Evolutionary conservation across 2,797 vertebrate genomes (phyloP), one percentile per base, ranked within the genome.

Genomic region (Craterocephalus amniculus): DNA sequence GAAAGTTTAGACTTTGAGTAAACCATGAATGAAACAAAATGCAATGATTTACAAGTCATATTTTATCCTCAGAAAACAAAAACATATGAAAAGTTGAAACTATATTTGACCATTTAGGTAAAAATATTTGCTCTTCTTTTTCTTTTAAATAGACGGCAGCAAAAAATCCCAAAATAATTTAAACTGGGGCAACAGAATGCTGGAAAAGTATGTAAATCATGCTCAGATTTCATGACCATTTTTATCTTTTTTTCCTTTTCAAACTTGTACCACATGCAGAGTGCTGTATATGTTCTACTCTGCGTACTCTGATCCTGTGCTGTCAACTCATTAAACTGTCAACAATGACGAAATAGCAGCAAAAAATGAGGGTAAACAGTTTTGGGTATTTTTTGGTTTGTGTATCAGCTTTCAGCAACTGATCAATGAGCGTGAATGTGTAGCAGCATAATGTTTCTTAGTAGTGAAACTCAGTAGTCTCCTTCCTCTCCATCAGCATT

Each of bases 401-500:
- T 18, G 8, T 58, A 67, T 76, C 48, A 67, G 58, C 56, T 70
- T 22, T 26, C 55, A 67, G 24, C 58, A 61, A 58, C 54, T 0
- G 14, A 69, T 78, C 63, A n/a, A 59, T 72, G 29, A 10, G 61
- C 59, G 4, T 45, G 20, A 62, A 13, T 27, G 12, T 61, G 35
- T 54, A 26, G 67, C 49, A 55, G 67, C 4, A 31, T 58, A 16
- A 45, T 59, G 65, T 67, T 77, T 69, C 73, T 51, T 52, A 52
- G 22, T 6, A 52, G 24, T 27, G 9, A 12, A 56, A 63, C 12
- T 26, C 26, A 14, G 51, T 40, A 29, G 48, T 35, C 6, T 55
- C 36, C 18, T 12, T 59, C 22, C 43, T 20, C 57, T 20, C 27
- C 16, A 49, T 43, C 49, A 52, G 48, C 18, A 4, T 57, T 58